Base-by-base conservation (phyloP, 2,113 vertebrate genomes). In the Oenanthe oenanthe region DNA sequence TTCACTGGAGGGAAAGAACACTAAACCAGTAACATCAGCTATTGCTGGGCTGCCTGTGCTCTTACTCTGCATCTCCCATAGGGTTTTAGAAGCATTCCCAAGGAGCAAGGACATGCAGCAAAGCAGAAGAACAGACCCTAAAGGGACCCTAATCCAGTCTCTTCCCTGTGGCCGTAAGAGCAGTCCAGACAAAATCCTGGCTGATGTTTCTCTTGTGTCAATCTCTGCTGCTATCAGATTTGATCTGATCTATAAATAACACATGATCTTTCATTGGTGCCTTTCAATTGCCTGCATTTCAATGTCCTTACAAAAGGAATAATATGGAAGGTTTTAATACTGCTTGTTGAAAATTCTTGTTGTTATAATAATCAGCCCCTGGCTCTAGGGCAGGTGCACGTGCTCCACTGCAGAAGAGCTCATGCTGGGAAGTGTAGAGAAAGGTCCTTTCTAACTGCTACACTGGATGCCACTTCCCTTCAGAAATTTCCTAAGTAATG, bases 111-210 rank as follows among this genome's bases (percentile, higher is more conserved):
- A 82, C 7, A 40, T 34, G 31, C 10, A 68, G 54, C 18, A 76
- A 50, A 88, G 21, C 43, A 75, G 28, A 65, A 32, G 15, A 85
- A 66, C 38, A 32, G 7, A 63, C 6, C 3, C 24, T n/a, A 25
- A 66, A 54, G 26, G 31, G 12, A 60, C 6, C 2, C 11, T 60
- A 51, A 24, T 12, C 22, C 21, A 42, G 9, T 19, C 21, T 78
- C 36, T 71, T 72, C 9, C 60, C 38, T 34, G 8, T 4, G 32
- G 2, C 25, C 5, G 2, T 9, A 57, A 67, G 29, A 73, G 17
- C 24, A 5, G 3, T 36, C 17, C 0, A 0, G 15, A 11, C 10
- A 86, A 91, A 93, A 57, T 6, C n/a, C 32, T 9, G 29, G 72
- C 28, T 82, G 50, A 60, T 38, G 18, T 42, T 31, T n/a, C 21